Evolutionary conservation across 2,888 invertebrate species (phyloP).

Genomic region (Tetragonisca angustula): DNA sequence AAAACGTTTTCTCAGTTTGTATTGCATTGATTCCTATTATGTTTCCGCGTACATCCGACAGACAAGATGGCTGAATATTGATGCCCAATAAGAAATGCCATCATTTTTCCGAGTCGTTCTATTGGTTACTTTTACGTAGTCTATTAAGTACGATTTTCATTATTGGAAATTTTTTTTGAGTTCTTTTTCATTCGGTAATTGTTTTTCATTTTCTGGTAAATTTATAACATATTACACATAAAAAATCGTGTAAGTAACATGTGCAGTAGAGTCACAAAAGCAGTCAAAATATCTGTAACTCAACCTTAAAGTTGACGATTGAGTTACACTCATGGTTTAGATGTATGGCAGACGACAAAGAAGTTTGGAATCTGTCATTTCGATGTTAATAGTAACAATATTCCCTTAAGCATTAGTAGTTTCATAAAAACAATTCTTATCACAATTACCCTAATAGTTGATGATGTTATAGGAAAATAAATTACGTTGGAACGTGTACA

Average conservation of each 20-base stretch:
- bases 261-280: neutral
- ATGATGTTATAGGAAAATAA: conserved; percentile 32
- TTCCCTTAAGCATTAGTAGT: conserved; percentile 4
- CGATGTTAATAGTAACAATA: conserved; percentile 33
- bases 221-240: neutral
- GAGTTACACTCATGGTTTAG: conserved; percentile 16
- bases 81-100: conserved; percentile 37
- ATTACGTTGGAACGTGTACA: conserved; percentile 22
- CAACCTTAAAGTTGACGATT: conserved; percentile 15
- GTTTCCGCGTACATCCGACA: conserved; percentile 17
- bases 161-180: conserved; percentile 32
- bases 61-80: neutral
- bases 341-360: conserved; percentile 49
- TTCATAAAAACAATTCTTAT: conserved; percentile 8
- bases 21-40: neutral
- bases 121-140: conserved; percentile 28
- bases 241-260: conserved; percentile 1
- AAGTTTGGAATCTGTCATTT: conserved; percentile 42
- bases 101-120: neutral
- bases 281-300: conserved; percentile 8
- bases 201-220: conserved; percentile 5
- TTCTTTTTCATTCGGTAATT: conserved; percentile 17
- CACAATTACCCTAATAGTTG: neutral
- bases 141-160: conserved; percentile 49
- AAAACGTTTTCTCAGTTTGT: neutral